A percentile compares a stretch with the other conserved stretches of the same genome.
Evolutionary conservation across 2,888 invertebrate genomes (phyloP).

Genomic region (Drosophila gaucha): DNA sequence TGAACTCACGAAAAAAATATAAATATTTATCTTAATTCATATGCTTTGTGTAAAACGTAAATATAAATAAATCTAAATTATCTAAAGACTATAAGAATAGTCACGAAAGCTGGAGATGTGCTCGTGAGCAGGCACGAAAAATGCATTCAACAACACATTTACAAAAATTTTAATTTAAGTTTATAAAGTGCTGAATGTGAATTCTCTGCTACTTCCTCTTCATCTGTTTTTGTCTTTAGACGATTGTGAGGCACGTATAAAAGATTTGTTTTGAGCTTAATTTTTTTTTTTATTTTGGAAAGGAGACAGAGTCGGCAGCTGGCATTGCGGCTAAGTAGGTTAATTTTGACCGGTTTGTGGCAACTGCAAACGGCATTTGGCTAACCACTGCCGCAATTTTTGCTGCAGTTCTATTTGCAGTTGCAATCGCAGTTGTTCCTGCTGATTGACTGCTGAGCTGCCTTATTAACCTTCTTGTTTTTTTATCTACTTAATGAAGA

Average conservation of each 20-base stretch:
- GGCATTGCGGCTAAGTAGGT: slow-evolving; percentile 72
- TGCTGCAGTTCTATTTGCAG: slow-evolving; percentile 12
- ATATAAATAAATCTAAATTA: too few species aligned
- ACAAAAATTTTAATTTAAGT: slow-evolving; percentile 16
- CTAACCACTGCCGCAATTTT: slow-evolving; percentile 41
- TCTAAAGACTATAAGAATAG: too few species aligned
- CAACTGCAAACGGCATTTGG: slow-evolving; percentile 58
- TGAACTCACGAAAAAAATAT: too few species aligned
- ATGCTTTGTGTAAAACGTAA: too few species aligned
- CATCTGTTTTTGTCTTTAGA: slow-evolving; percentile 7
- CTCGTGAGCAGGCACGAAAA: slow-evolving; percentile 31
- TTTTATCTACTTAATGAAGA: slow-evolving; percentile 66
- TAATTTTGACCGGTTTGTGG: slow-evolving; percentile 81
- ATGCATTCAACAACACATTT: neutral
- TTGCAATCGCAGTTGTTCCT: slow-evolving; percentile 23
- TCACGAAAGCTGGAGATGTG: neutral
- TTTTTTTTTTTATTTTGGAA: slow-evolving; percentile 25
- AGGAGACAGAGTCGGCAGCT: slow-evolving; percentile 47
- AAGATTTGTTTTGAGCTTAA: slow-evolving; percentile 53
- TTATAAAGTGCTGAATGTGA: slow-evolving; percentile 11
- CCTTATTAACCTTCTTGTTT: slow-evolving; percentile 63
- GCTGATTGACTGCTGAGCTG: slow-evolving; percentile 66
- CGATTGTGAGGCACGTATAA: slow-evolving; percentile 57
- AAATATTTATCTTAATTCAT: too few species aligned
- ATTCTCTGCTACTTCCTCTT: slow-evolving; percentile 27